Conservation (phyloP, 2,797 vertebrate species). For the Manis javanica region DNA sequence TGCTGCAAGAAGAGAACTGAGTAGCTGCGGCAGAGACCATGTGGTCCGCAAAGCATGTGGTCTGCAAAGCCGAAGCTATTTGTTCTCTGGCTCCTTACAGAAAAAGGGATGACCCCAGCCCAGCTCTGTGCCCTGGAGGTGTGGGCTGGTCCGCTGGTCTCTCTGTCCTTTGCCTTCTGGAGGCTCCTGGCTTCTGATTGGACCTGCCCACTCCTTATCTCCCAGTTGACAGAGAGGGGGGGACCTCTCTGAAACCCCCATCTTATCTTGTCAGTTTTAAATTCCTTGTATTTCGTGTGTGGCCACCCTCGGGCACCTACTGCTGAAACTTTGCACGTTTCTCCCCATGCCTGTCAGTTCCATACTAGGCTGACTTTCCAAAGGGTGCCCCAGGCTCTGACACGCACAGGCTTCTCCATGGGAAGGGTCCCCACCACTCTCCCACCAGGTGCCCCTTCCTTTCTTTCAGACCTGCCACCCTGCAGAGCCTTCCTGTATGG, state of each 20-base stretch:
- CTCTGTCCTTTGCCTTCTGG: not conserved
- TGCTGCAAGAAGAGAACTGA: not conserved
- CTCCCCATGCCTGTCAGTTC: not conserved
- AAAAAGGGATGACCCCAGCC: no score
- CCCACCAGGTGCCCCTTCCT: not conserved
- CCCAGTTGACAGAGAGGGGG: no score
- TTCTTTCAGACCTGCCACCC: not conserved
- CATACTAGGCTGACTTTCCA: not conserved
- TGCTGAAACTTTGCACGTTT: no score
- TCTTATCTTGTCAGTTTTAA: not conserved
- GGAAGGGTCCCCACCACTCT: not conserved
- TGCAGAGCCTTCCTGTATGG: not conserved
- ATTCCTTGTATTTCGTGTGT: not conserved
- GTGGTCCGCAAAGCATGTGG: not conserved
- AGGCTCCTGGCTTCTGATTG: not conserved
- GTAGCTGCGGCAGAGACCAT: not conserved
- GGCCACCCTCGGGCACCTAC: not conserved
- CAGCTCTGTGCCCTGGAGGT: not conserved
- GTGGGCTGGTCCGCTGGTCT: accelerated
- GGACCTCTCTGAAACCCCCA: not conserved
- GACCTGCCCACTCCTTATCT: not conserved
- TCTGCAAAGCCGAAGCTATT: not conserved
- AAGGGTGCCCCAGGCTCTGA: not conserved
- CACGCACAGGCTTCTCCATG: not conserved
- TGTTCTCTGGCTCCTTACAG: not conserved